A percentile compares a stretch with the other conserved stretches of the same genome.
phyloP scores from a whole-genome alignment of 2,113 vertebrate species.

The Nipponia nippon region DNA sequence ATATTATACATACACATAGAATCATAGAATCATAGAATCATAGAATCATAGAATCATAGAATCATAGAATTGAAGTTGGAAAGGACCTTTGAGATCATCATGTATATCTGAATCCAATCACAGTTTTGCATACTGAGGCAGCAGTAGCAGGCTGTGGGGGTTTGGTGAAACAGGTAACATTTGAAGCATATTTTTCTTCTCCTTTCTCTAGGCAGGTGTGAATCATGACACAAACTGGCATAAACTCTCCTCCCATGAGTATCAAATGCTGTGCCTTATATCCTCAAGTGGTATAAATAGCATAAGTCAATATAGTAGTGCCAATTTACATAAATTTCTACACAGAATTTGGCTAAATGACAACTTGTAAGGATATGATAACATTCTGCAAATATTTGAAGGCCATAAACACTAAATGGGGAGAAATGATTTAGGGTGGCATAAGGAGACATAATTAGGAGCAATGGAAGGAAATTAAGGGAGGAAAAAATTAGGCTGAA shows the following conservation, averaged over 20 bases:
- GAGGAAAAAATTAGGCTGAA: slow-evolving; percentile 22
- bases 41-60: too few relatives aligned
- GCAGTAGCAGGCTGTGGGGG: not conserved
- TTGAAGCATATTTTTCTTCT: not conserved
- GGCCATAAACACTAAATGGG: slow-evolving; percentile 16
- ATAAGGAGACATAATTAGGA: slow-evolving; percentile 42
- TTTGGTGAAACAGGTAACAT: not conserved
- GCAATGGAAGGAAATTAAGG: slow-evolving; percentile 32
- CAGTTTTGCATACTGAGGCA: not conserved
- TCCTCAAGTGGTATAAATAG: not conserved
- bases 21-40: too few relatives aligned
- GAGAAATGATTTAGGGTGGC: slow-evolving; percentile 29
- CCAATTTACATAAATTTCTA: slow-evolving; percentile 28
- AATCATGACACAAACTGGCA: not conserved
- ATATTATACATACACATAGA: not conserved
- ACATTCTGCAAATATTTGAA: slow-evolving; percentile 34
- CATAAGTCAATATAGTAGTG: not conserved
- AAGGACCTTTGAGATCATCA: too few relatives aligned
- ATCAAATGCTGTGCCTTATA: not conserved
- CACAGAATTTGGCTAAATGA: not conserved
- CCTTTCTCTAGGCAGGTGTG: not conserved
- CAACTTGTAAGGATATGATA: slow-evolving; percentile 29
- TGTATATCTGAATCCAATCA: not conserved
- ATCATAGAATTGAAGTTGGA: too few relatives aligned
- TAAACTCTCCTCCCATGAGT: not conserved